phyloP scores from a whole-genome alignment of 2,888 invertebrate species.

The Lottia scabra region DNA sequence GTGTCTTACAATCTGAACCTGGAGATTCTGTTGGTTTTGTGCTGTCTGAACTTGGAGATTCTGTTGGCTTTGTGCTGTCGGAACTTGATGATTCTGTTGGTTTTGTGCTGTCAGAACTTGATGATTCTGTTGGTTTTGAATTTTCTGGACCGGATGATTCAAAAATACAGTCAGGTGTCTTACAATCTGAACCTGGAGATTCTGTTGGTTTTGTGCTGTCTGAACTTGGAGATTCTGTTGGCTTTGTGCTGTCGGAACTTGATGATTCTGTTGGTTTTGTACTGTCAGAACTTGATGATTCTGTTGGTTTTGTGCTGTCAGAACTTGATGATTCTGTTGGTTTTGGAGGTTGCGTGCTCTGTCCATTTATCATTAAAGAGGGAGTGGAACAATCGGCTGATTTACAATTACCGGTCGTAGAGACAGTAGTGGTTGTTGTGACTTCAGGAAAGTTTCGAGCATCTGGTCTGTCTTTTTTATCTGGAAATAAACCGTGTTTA shows the following conservation, averaged over 20 bases:
- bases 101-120: neutral
- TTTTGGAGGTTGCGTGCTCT: neutral
- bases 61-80: neutral
- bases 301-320: neutral
- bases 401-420: neutral
- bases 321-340: neutral
- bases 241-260: neutral
- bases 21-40: neutral
- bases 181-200: neutral
- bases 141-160: too few species aligned
- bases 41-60: neutral
- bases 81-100: neutral
- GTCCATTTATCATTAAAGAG: neutral
- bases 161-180: neutral
- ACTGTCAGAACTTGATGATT: neutral
- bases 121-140: too few species aligned
- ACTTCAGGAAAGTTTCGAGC: neutral
- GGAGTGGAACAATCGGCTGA: neutral
- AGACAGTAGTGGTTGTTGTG: neutral
- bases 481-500: slow-evolving; percentile 1
- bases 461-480: neutral
- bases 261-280: neutral
- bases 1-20: neutral
- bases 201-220: neutral
- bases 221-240: neutral